Percentiles rank a stretch among this genome's conserved stretches.
Evolutionary conservation across 2,888 invertebrate species (phyloP).

Genomic region (Julus scandinavius): DNA sequence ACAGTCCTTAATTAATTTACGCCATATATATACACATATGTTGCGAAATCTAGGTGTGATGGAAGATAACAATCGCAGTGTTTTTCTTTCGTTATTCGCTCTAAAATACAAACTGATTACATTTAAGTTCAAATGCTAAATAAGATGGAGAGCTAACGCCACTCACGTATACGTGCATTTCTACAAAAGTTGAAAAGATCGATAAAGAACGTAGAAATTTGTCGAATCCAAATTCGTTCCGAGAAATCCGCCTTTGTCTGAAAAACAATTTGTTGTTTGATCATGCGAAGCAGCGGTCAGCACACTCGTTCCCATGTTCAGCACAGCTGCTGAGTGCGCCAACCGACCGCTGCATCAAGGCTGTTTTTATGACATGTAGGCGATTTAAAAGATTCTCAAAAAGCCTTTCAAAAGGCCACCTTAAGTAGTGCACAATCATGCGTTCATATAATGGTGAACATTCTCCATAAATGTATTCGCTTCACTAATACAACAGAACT

Average conservation of each 20-base stretch:
- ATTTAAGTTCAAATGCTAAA: too few relatives aligned
- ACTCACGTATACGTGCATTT: background rate
- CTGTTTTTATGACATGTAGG: background rate
- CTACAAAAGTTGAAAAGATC: background rate
- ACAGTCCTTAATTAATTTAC: too few relatives aligned
- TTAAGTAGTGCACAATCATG: too few relatives aligned
- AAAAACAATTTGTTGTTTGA: background rate
- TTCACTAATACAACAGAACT: too few relatives aligned
- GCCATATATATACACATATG: too few relatives aligned
- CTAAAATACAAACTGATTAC: too few relatives aligned
- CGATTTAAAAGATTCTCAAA: background rate
- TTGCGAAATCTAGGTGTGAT: too few relatives aligned
- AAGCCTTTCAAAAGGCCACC: background rate
- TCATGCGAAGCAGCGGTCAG: constrained; percentile 24
- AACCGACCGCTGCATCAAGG: background rate
- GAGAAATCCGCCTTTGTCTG: constrained; percentile 1
- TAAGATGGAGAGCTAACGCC: background rate
- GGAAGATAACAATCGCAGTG: background rate
- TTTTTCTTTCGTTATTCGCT: too few relatives aligned
- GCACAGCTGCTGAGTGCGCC: background rate
- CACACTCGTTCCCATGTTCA: background rate
- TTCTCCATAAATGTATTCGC: too few relatives aligned
- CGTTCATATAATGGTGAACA: too few relatives aligned
- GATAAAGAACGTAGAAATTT: background rate
- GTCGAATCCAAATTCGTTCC: constrained; percentile 39